Evolutionary conservation across 1,140 invertebrate genomes (phyloP).

Genomic region (Drosophila bocki): DNA sequence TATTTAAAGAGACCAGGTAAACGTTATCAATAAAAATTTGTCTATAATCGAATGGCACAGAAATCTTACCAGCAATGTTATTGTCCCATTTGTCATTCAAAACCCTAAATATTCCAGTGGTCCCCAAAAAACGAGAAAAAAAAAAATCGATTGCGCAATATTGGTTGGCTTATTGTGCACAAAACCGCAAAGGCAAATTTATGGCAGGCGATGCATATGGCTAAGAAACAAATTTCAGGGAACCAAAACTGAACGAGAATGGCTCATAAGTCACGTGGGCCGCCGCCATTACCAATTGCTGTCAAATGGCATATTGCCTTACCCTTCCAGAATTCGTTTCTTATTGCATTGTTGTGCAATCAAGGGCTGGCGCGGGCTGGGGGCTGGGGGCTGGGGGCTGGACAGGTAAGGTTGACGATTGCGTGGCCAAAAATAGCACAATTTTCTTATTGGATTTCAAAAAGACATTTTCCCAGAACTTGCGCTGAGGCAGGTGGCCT

Average conservation of each 20-base stretch:
- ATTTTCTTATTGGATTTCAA: conserved; percentile 69
- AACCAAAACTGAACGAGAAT: conserved; percentile 14
- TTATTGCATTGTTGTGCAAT: conserved; percentile 75
- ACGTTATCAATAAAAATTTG: neutral
- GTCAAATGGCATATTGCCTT: conserved; percentile 71
- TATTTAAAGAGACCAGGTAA: neutral
- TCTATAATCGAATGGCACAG: neutral
- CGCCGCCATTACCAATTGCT: conserved; percentile 55
- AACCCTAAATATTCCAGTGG: conserved; percentile 4
- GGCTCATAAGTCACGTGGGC: conserved; percentile 50
- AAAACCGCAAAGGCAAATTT: conserved; percentile 56
- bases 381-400: neutral
- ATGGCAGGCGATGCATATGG: conserved; percentile 47
- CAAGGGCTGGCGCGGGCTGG: conserved; percentile 18
- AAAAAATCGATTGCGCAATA: conserved; percentile 41
- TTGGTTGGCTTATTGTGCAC: conserved; percentile 47
- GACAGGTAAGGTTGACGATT: conserved; percentile 54
- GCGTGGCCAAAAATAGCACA: conserved; percentile 58
- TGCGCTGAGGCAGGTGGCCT: neutral
- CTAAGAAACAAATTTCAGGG: conserved; percentile 43
- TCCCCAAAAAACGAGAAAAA: neutral
- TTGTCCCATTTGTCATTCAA: conserved; percentile 1
- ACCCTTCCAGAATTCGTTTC: conserved; percentile 9
- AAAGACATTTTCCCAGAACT: conserved; percentile 53
- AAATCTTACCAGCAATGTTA: neutral